A percentile compares a stretch with the other conserved stretches of the same genome.
phyloP scores from a whole-genome alignment of 2,888 invertebrate genomes.

The Latheticus oryzae region DNA sequence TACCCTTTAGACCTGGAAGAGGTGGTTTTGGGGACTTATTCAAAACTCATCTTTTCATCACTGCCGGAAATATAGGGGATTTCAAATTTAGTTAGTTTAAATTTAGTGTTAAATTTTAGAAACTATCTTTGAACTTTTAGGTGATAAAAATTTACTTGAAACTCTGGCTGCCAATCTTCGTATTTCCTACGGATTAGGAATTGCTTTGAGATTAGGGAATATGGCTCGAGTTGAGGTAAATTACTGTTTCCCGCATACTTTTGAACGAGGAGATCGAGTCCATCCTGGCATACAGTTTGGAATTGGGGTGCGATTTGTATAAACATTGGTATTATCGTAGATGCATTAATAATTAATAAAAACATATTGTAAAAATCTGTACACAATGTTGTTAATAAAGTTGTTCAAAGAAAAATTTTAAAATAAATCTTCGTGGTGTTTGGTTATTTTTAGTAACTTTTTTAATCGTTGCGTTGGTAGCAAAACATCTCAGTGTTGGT shows the following conservation, averaged over 20 bases:
- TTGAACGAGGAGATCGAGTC: conserved; percentile 73
- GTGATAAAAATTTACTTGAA: conserved; percentile 43
- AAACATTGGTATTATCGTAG: conserved; percentile 47
- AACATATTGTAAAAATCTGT: no score
- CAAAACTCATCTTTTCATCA: conserved; percentile 89
- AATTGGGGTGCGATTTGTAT: conserved; percentile 84
- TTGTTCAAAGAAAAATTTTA: conserved; percentile 19
- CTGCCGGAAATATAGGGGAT: conserved; percentile 84
- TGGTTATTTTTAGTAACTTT: conserved; percentile 57
- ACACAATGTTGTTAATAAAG: conserved; percentile 37
- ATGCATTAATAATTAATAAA: conserved; percentile 15
- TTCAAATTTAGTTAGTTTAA: conserved; percentile 64
- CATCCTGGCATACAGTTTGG: conserved; percentile 85
- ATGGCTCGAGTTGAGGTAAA: conserved; percentile 95
- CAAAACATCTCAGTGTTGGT: conserved; percentile 6
- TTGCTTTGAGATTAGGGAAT: conserved; percentile 85
- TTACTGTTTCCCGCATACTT: conserved; percentile 83
- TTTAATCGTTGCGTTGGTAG: conserved; percentile 24
- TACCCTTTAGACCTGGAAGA: conserved; percentile 86
- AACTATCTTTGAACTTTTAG: conserved; percentile 19
- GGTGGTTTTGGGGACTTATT: conserved; percentile 87
- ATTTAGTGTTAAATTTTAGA: no score
- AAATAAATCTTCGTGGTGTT: conserved; percentile 53
- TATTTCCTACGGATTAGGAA: conserved; percentile 83
- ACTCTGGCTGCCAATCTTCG: conserved; percentile 67